Percentiles rank a stretch among this genome's conserved stretches.
Conservation (phyloP, 2,113 vertebrate genomes). For the Machaerirhynchus nigripectus region DNA sequence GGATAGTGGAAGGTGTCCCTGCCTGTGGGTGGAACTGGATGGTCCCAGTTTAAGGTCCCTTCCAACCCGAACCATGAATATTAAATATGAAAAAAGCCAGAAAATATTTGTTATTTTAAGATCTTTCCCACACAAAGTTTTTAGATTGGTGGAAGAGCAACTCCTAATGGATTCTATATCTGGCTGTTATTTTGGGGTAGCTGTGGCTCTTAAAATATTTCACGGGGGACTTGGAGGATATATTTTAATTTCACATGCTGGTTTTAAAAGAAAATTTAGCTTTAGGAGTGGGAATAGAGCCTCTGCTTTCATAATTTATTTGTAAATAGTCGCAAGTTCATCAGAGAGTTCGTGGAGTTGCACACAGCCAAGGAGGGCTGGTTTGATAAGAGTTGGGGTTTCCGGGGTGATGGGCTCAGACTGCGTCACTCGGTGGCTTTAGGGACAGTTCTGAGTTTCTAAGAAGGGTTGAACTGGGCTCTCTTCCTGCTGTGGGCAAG, state of each 20-base stretch:
- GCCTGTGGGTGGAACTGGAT: accelerated
- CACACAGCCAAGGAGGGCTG: neutral
- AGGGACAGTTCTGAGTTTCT: neutral
- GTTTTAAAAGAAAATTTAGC: neutral
- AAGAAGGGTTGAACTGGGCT: neutral
- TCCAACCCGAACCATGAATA: neutral
- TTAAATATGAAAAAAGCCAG: neutral
- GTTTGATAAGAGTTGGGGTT: neutral
- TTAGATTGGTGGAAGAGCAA: neutral
- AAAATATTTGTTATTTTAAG: neutral
- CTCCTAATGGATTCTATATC: neutral
- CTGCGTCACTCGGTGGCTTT: neutral
- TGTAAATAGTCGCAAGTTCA: neutral
- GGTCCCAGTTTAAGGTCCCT: neutral
- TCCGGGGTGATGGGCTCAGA: neutral
- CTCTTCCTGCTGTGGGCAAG: neutral
- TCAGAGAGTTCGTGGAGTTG: neutral
- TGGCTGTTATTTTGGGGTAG: neutral
- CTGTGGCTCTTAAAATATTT: neutral
- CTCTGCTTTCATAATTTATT: neutral
- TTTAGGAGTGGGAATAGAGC: neutral
- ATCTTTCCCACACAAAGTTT: neutral
- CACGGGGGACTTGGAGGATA: neutral
- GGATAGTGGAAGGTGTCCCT: neutral
- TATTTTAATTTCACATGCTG: neutral